Evolutionary conservation across 2,797 vertebrate genomes (phyloP).

Genomic region (Ceryle rudis): DNA sequence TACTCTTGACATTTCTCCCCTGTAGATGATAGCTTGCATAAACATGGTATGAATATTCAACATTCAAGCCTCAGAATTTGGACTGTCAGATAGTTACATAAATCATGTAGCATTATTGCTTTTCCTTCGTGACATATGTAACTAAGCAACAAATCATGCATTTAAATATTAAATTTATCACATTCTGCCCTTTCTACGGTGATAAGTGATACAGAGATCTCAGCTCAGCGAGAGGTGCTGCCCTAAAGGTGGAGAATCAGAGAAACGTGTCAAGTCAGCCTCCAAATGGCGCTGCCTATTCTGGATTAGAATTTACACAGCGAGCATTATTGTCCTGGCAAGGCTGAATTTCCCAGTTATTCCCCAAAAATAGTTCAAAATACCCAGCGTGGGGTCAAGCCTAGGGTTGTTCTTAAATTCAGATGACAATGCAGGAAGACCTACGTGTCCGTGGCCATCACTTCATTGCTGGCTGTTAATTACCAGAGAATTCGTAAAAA

Average conservation of each 20-base stretch:
- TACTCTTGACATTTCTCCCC: background rate
- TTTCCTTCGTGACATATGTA: constrained; percentile 4
- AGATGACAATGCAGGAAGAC: background rate
- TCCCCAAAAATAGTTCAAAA: background rate
- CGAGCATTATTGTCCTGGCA: background rate
- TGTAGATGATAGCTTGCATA: background rate
- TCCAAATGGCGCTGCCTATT: background rate
- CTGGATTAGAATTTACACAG: background rate
- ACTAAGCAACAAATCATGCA: constrained; percentile 26
- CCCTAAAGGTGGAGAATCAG: background rate
- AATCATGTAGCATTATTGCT: constrained; percentile 1
- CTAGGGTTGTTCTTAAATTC: background rate
- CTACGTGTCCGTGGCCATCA: background rate
- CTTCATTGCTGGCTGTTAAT: background rate
- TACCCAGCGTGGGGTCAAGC: background rate
- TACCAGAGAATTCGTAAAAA: background rate
- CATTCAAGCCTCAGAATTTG: background rate
- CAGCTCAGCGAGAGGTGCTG: background rate
- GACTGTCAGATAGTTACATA: background rate
- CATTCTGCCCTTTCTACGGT: background rate
- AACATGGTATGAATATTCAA: constrained; percentile 34
- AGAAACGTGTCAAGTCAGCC: background rate
- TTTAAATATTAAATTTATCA: constrained; percentile 7
- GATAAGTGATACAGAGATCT: background rate
- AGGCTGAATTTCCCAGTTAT: background rate